Base-by-base conservation (phyloP, 2,113 vertebrate species). In the Myotis yumanensis region DNA sequence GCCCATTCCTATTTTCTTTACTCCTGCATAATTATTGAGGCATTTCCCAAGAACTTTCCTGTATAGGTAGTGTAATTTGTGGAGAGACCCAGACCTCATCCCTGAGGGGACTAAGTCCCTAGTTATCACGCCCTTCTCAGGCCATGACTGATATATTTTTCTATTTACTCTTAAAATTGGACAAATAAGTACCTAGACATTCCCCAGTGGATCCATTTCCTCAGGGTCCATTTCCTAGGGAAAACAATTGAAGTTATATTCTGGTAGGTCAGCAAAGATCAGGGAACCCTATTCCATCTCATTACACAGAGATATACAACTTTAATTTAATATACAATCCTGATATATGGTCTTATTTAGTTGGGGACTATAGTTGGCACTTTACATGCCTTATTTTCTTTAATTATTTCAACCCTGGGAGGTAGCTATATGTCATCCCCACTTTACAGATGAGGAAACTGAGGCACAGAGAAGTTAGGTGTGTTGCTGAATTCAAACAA, bases 161-260 rank as follows among this genome's bases (percentile, higher is more conserved):
- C 57, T 51, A 85, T n/a, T 80, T 35, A 87, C 43, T 91, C 76
- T 81, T 75, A 79, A 90, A 95, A 93, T 52, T 84, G 69, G 28
- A n/a, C 80, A 82, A 75, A 86, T 11, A 28, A 82, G 4, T 14
- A 76, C 54, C 57, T 82, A 95, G 69, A 92, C 71, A 92, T 89
- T 87, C 46, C 28, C 80, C 52, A 59, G 30, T 23, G 43, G 37
- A 54, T 82, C 46, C n/a, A n/a, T n/a, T n/a, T n/a, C n/a, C n/a
- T 28, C 37, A 76, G 62, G 51, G 17, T 83, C 46, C 7, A 7
- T 46, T 84, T 82, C 46, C 69, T 17, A 77, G 35, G 46, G 46
- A 79, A 90, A n/a, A 30, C 9, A 37, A 57, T 59, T 28, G 22
- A 85, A 87, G 76, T 77, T 40, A 57, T 80, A 68, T 54, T 90